Evolutionary conservation across 1,140 invertebrate genomes (phyloP).

Genomic region (Zaprionus camerounensis): DNA sequence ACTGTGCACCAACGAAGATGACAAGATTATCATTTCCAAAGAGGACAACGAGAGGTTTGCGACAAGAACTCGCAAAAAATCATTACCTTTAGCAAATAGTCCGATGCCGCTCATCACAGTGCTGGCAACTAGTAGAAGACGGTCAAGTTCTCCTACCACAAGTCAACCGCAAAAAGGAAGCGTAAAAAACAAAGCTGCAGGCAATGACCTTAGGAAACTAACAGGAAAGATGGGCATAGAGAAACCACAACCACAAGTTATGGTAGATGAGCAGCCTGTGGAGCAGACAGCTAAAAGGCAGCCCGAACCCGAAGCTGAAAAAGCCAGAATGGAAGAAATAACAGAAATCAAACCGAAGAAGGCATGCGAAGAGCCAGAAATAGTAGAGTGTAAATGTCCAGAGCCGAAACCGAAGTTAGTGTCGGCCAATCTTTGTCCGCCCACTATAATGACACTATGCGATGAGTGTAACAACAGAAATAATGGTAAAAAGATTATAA

Average conservation of each 20-base stretch:
- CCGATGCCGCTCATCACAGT: neutral
- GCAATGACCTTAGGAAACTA: neutral
- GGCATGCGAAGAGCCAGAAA: too few relatives aligned
- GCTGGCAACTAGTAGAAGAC: neutral
- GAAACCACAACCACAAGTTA: too few relatives aligned
- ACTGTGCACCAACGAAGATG: neutral
- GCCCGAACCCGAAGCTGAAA: neutral
- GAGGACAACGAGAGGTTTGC: neutral
- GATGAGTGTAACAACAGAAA: slow-evolving; percentile 8
- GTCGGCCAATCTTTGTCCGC: neutral
- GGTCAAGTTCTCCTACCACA: neutral
- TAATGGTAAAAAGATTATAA: slow-evolving; percentile 24
- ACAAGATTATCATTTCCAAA: neutral
- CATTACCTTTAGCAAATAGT: too few relatives aligned
- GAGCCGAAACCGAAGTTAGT: neutral
- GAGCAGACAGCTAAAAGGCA: neutral
- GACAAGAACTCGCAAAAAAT: too few relatives aligned
- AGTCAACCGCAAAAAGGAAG: neutral
- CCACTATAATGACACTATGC: neutral
- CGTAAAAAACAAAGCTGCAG: neutral
- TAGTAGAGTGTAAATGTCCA: too few relatives aligned
- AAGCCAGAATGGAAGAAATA: too few relatives aligned
- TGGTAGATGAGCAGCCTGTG: neutral
- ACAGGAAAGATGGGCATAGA: neutral
- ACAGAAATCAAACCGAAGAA: neutral